Evolutionary conservation across 2,113 vertebrate species (phyloP), one percentile per base, ranked within the genome.

Genomic region (Sinocyclocheilus anophthalmus): DNA sequence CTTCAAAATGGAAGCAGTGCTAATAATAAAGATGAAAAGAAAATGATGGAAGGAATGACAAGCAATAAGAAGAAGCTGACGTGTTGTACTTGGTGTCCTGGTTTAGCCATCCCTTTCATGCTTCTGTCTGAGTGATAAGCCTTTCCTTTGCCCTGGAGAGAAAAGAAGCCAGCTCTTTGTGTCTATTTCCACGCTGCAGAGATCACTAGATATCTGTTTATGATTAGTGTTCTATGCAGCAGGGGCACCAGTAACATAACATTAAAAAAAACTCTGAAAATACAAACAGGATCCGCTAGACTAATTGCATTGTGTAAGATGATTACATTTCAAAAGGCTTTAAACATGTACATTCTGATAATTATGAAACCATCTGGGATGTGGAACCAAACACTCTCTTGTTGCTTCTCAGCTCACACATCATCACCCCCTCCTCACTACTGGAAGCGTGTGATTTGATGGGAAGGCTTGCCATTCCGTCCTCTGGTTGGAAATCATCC

Each of bases 181-280:
- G 69, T 86, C 81, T 81, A 69, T 86, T 84, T 84, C 69, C 45
- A 61, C 53, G 9, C 73, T 59, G 26, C 61, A 70, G 69, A 69
- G 67, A 86, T 80, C 78, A 53, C 78, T 37, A 59, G 87, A 88
- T 82, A 76, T 81, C 63, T 45, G 48, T 87, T 84, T 77, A 55
- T 61, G 86, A 89, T 89, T 89, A 81, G 70, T 85, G 45, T 42
- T 76, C 37, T 42, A 61, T 11, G 70, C 42, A 12, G 72, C 39
- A 77, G 24, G 67, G n/a, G 81, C 53, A 77, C 59, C 85, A 84
- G 73, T 76, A 83, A 63, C 37, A n/a, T 37, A 57, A 77, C 77
- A 84, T 73, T 20, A 50, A 63, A 84, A 86, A 50, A 10, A 26
- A 33, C 55, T 39, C 57, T 70, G 39, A 69, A 87, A 86, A 81